phyloP scores from a whole-genome alignment of 2,888 invertebrate species.

The Dorcus parallelipipedus region DNA sequence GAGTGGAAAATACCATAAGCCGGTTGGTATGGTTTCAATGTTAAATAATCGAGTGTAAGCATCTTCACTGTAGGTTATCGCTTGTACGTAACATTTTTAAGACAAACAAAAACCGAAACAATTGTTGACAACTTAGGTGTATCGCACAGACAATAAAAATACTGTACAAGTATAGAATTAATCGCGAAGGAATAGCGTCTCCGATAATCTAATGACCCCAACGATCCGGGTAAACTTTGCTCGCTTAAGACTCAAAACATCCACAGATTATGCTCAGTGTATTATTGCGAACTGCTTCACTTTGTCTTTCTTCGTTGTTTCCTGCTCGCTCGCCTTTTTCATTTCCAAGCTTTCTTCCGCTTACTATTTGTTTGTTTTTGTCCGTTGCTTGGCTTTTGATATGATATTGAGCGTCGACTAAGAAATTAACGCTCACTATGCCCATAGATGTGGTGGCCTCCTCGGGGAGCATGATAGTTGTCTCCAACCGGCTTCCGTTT shows the following conservation, averaged over 20 bases:
- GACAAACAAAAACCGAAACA: too few relatives aligned
- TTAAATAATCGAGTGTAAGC: too few relatives aligned
- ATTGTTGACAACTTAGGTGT: not conserved
- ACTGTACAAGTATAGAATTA: too few relatives aligned
- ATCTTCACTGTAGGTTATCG: not conserved
- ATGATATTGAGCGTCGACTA: not conserved
- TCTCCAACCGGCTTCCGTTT: conserved; percentile 87
- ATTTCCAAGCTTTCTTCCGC: too few relatives aligned
- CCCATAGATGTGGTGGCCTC: conserved; percentile 47
- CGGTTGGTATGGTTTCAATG: too few relatives aligned
- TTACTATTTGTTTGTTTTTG: too few relatives aligned
- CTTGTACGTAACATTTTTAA: not conserved
- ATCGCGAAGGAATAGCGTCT: too few relatives aligned
- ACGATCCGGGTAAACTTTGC: conserved; percentile 33
- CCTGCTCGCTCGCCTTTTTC: not conserved
- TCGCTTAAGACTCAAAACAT: conserved; percentile 36
- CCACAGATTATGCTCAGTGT: conserved; percentile 20
- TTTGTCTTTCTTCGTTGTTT: conserved; percentile 5
- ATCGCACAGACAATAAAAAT: not conserved
- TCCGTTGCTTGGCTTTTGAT: not conserved
- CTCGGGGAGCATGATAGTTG: conserved; percentile 79
- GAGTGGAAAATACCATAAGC: too few relatives aligned
- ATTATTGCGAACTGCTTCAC: conserved; percentile 9
- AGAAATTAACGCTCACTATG: conserved; percentile 4
- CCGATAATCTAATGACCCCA: conserved; percentile 36